Evolutionary conservation across 2,888 invertebrate genomes (phyloP).

Genomic region (Heliconius ethilla): DNA sequence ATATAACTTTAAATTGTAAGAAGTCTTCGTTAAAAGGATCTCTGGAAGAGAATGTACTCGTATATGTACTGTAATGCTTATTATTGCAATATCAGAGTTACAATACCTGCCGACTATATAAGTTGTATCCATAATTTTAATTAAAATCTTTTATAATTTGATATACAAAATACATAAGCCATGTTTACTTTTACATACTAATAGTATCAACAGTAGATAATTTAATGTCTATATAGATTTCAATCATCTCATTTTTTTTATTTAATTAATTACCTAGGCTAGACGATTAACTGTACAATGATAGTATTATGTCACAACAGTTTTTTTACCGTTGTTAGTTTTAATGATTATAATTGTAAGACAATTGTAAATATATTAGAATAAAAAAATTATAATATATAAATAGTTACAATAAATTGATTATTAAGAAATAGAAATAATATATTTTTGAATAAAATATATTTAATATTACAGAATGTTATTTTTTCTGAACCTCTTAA

Average conservation of each 20-base stretch:
- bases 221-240: conserved; percentile 2
- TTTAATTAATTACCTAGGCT: not conserved
- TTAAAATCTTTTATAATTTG: not conserved
- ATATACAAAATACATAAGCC: not conserved
- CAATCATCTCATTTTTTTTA: not conserved
- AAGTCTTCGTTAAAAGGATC: conserved; percentile 11
- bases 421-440: conserved; percentile 13
- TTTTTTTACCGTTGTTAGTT: not conserved
- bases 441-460: conserved; percentile 21
- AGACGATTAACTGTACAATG: not conserved
- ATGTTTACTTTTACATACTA: not conserved
- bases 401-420: not conserved
- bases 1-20: not conserved
- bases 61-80: not conserved
- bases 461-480: not conserved
- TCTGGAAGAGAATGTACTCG: not conserved
- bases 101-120: conserved; percentile 43
- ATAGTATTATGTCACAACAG: not conserved
- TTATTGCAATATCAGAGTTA: conserved; percentile 1
- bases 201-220: not conserved
- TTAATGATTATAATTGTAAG: not conserved
- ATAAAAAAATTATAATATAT: not conserved
- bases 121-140: conserved; percentile 20
- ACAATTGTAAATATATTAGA: conserved; percentile 19
- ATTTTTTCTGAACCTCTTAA: not conserved